Evolutionary conservation across 2,113 vertebrate genomes (phyloP).

Genomic region (Notiomystis cincta): DNA sequence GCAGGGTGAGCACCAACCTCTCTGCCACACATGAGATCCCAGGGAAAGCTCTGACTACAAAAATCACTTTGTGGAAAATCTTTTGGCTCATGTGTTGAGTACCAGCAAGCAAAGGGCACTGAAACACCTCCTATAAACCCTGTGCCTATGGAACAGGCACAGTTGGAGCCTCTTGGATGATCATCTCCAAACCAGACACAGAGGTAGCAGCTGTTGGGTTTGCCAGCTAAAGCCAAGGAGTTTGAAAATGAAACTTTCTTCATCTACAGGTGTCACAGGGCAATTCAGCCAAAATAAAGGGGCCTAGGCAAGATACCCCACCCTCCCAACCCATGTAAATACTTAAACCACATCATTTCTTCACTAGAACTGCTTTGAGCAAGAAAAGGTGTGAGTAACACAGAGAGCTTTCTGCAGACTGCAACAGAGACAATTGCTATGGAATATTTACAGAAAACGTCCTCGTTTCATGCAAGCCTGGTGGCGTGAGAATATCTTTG

Average conservation of each 20-base stretch:
- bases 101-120: neutral
- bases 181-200: neutral
- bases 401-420: neutral
- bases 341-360: neutral
- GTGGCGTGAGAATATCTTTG: neutral
- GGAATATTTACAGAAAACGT: neutral
- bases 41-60: neutral
- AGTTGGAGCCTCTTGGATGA: neutral
- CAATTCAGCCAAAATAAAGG: neutral
- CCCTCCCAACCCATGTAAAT: neutral
- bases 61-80: neutral
- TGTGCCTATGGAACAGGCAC: neutral
- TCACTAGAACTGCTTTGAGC: neutral
- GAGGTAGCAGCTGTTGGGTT: neutral
- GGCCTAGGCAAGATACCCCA: neutral
- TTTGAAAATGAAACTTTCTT: neutral
- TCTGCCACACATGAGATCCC: fast-evolving
- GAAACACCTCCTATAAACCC: neutral
- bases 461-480: neutral
- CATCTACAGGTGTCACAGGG: neutral
- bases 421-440: neutral
- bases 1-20: neutral
- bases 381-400: neutral
- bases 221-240: neutral
- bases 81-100: neutral